Evolutionary conservation across 2,888 invertebrate species (phyloP).

Genomic region (Oscheius sp.): DNA sequence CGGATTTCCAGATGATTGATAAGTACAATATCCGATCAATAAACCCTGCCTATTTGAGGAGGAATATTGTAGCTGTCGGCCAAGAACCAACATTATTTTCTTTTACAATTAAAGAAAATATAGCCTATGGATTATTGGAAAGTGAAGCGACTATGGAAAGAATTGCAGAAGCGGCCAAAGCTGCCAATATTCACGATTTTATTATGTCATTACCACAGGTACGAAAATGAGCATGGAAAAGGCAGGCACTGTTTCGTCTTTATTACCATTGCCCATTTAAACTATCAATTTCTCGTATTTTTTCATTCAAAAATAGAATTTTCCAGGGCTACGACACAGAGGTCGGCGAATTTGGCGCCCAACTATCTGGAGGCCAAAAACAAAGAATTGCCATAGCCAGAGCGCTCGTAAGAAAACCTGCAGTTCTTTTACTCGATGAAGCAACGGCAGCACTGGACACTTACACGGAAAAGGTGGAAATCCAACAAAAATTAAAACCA

Average conservation of each 20-base stretch:
- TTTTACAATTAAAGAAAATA: constrained; percentile 66
- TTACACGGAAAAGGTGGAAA: constrained; percentile 59
- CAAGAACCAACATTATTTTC: constrained; percentile 69
- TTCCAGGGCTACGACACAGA: constrained; percentile 83
- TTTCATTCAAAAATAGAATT: not conserved
- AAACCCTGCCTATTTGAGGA: constrained; percentile 67
- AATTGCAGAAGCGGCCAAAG: constrained; percentile 74
- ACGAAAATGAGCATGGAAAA: too few relatives aligned
- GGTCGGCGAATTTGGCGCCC: constrained; percentile 83
- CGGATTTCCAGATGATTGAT: constrained; percentile 61
- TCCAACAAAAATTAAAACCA: not conserved
- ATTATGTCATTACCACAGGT: constrained; percentile 74
- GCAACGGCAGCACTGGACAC: constrained; percentile 70
- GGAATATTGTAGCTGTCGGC: constrained; percentile 64
- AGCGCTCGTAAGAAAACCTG: constrained; percentile 79
- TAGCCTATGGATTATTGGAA: constrained; percentile 71
- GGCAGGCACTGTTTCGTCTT: not conserved
- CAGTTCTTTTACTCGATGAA: constrained; percentile 68
- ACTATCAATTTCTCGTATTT: too few relatives aligned
- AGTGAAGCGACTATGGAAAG: constrained; percentile 73
- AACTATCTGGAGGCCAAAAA: constrained; percentile 88
- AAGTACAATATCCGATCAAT: constrained; percentile 66
- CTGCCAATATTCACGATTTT: constrained; percentile 76
- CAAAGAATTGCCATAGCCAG: constrained; percentile 88
- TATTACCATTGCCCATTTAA: not conserved